These are phyloP conservation scores for Solenopsis fugax DNA, from an alignment of 1,140 invertebrate genomes.

Conservation along the genomic window DNA sequence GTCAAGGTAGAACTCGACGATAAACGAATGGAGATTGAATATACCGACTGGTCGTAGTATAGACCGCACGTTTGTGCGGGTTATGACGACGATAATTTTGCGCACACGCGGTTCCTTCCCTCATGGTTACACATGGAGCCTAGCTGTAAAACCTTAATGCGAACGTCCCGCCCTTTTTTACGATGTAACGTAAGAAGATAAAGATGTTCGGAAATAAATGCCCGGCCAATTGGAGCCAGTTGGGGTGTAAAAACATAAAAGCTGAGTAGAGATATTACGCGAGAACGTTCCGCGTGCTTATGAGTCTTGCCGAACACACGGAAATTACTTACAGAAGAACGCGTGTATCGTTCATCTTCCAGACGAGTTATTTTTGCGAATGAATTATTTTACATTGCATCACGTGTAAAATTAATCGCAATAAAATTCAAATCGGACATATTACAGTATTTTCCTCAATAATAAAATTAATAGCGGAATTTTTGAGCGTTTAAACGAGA, in stretches of 20 bases:
- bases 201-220: conserved; percentile 57
- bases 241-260: background rate
- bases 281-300: background rate
- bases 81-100: conserved; percentile 43
- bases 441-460: background rate
- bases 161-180: conserved; percentile 41
- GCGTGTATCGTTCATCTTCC: background rate
- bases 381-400: conserved; percentile 1
- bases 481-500: background rate
- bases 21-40: conserved; percentile 18
- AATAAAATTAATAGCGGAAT: background rate
- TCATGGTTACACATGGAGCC: background rate
- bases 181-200: conserved; percentile 1
- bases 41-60: background rate
- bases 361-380: background rate
- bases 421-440: background rate
- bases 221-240: conserved; percentile 40
- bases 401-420: background rate
- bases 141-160: conserved; percentile 59
- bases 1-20: background rate
- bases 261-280: background rate
- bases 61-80: background rate
- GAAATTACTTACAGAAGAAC: background rate
- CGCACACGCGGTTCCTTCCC: conserved; percentile 1
- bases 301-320: background rate